phyloP scores from a whole-genome alignment of 2,113 vertebrate genomes.

The Gallinago jamesoni region DNA sequence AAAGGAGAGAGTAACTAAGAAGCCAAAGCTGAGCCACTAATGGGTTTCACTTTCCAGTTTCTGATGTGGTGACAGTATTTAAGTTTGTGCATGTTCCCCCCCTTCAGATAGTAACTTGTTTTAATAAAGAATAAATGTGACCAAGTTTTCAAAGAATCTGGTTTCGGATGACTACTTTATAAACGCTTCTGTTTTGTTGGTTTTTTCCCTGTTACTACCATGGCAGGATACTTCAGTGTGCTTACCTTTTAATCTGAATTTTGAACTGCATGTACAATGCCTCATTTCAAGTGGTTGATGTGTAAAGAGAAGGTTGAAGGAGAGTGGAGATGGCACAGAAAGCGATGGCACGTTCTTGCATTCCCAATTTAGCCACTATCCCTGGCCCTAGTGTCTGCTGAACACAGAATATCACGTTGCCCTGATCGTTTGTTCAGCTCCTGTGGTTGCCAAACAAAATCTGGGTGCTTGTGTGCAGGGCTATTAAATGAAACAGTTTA shows the following conservation, averaged over 20 bases:
- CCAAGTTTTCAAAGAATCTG: neutral
- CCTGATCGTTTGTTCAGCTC: neutral
- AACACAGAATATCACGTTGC: neutral
- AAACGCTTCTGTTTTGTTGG: neutral
- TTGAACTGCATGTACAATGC: neutral
- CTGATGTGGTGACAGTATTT: neutral
- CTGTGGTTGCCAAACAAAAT: accelerated
- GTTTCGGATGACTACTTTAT: neutral
- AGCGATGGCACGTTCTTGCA: neutral
- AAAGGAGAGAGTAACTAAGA: constrained; percentile 16
- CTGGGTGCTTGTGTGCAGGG: neutral
- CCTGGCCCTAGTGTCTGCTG: neutral
- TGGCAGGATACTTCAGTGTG: neutral
- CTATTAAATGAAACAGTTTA: neutral
- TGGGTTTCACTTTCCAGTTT: constrained; percentile 33
- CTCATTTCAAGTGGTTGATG: neutral
- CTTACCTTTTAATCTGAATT: neutral
- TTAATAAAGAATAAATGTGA: neutral
- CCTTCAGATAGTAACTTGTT: neutral
- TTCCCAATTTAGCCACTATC: neutral
- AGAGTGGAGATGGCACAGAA: neutral
- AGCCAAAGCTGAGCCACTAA: neutral
- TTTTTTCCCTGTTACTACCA: neutral
- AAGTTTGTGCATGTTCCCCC: neutral
- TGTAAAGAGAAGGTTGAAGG: neutral